Evolutionary conservation across 2,113 vertebrate genomes (phyloP), one percentile per base, ranked within the genome.

Genomic region (Sarotherodon lohbergeri): DNA sequence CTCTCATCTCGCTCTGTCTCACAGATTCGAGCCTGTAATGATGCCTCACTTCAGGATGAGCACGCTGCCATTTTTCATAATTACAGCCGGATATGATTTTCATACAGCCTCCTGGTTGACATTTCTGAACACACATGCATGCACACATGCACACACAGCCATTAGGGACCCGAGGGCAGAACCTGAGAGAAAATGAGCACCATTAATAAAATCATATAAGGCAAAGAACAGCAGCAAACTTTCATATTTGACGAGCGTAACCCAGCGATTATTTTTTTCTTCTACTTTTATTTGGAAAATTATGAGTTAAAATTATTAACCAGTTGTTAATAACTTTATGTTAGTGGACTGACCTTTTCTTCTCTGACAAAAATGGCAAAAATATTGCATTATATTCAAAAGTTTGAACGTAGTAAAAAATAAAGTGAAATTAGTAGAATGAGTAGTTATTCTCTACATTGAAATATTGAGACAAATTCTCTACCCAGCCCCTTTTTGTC

Each of bases 51-150:
- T 91, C 87, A 91, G 90, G 81, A 86, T 84, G 78, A 91, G 89
- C 90, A 87, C 46, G 17, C 68, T 86, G 83, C 84, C 84, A 90
- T 95, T 95, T 94, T 93, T 95, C 91, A 91, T 94, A 93, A 94
- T 95, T 95, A 94, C 87, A 91, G 66, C 73, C 29, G 52, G 66
- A 86, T 92, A 86, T 82, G 91, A 94, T 92, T 94, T 92, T 91
- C 83, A 93, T 90, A 43, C 79, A 89, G 86, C 83, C 80, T 88
- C 86, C 86, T 82, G 89, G 91, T 94, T 96, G 95, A 94, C 95
- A 96, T 95, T 95, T 96, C 52, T 54, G 63, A 90, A 91, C 55
- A 84, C 83, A 87, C 85, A 84, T 61, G 71, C 89, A 87, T 82
- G 56, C 52, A 63, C 27, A 84, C 88, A 29, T 48, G 16, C 24